Conservation (phyloP, 2,888 invertebrate genomes). For the Elaeidobius kamerunicus region DNA sequence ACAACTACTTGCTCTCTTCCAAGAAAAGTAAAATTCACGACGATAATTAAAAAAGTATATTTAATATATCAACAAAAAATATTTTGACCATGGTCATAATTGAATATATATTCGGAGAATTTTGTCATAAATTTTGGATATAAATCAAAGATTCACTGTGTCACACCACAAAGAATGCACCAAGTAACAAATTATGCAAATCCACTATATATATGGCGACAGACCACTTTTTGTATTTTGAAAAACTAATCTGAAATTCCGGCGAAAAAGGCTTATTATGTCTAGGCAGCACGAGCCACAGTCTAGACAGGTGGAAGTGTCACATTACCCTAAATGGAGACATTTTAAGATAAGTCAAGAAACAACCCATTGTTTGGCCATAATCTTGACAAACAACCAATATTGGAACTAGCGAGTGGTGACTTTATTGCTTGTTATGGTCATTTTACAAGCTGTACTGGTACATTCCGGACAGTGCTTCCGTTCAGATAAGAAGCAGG, state of each 20-base stretch:
- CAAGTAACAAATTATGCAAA: neutral
- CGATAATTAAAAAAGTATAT: no score
- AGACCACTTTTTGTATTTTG: no score
- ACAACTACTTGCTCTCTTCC: no score
- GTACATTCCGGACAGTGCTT: neutral
- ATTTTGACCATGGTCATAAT: no score
- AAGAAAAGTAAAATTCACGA: no score
- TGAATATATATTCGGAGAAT: no score
- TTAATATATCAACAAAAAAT: no score
- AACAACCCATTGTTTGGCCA: constrained; percentile 8
- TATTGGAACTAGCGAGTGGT: constrained; percentile 5
- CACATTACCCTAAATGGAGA: constrained; percentile 17
- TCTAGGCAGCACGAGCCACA: constrained; percentile 6
- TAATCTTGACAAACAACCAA: constrained; percentile 9
- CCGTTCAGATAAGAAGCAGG: neutral
- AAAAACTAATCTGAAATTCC: neutral
- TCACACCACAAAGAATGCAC: neutral
- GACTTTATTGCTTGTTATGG: no score
- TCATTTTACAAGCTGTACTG: neutral
- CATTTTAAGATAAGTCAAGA: constrained; percentile 11
- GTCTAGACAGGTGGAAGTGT: constrained; percentile 16
- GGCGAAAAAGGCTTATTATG: neutral
- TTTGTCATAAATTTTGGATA: no score
- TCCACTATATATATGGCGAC: no score
- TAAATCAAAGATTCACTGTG: no score